Evolutionary conservation across 2,113 vertebrate species (phyloP), one percentile per base, ranked within the genome.

Genomic region (Nibea coibor): DNA sequence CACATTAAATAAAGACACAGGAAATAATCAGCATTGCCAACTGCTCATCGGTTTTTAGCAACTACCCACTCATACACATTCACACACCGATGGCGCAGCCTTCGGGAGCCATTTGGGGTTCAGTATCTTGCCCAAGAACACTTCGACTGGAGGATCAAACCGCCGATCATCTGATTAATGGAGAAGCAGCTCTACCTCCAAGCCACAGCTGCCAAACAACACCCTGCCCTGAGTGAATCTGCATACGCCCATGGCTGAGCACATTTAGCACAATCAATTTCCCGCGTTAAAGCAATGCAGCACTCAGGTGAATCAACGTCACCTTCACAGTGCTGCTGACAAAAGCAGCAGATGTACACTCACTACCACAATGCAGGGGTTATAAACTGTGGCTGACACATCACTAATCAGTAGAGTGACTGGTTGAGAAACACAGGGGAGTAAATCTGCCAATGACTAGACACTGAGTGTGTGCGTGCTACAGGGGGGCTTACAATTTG

Each of bases 391-490:
- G 35, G 50, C 7, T 31, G 73, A 66, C 70, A 71, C 54, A 66
- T 24, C 31, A 69, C 8, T 57, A 72, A 70, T 77, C 78, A 77
- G 74, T 24, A 19, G 73, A 74, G 31, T 50, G 74, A 69, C 67
- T 42, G 42, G 15, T 53, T 63, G 26, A 70, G n/a, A 48, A 31
- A 53, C 42, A 62, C 20, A 2, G 26, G 17, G 31, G 54, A 59
- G 28, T 43, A 80, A 80, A 76, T 45, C 54, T 78, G 72, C 59
- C 62, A 31, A 7, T 31, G 73, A 81, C 22, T 0, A 67, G 22
- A 47, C 20, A 17, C 20, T 10, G 6, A 17, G 57, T 59, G 26
- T 59, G 16, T 35, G 31, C 31, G 5, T 57, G 56, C 51, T 11
- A 14, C 11, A 0, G 4, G 51, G 10, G n/a, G 61, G 35, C 16